A percentile compares a stretch with the other conserved stretches of the same genome.
These are phyloP conservation scores for Myathropa florea DNA, from an alignment of 2,888 invertebrate genomes.

Conservation along the genomic window DNA sequence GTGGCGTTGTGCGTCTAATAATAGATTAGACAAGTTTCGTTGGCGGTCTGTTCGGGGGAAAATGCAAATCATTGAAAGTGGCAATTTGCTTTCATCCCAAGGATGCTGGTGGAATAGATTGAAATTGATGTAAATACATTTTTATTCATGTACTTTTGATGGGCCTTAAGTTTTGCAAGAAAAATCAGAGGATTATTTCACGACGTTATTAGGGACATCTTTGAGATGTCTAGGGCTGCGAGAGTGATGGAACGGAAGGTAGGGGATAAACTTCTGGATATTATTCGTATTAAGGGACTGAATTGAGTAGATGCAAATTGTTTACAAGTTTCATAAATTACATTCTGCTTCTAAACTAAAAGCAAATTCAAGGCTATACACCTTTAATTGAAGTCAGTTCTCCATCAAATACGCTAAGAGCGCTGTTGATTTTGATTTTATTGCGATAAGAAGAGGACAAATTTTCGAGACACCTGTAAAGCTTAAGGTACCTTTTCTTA, in stretches of 20 bases:
- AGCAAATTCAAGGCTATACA: no score
- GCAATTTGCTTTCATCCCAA: conserved; percentile 10
- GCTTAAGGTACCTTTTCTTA: no score
- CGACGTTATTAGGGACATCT: not conserved
- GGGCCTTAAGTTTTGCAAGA: not conserved
- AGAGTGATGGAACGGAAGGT: not conserved
- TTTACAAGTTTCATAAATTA: no score
- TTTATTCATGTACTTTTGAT: not conserved
- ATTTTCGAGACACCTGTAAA: no score
- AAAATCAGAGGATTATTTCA: not conserved
- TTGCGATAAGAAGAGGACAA: no score
- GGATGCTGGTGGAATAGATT: not conserved
- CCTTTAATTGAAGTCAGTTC: no score
- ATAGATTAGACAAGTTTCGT: not conserved
- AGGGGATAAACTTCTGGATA: not conserved
- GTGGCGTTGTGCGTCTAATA: not conserved
- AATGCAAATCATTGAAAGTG: conserved; percentile 26
- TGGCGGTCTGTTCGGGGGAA: not conserved
- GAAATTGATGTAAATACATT: not conserved
- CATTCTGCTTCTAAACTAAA: no score
- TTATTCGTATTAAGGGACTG: not conserved
- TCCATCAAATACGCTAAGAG: no score
- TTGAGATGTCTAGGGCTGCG: not conserved
- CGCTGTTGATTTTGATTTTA: no score
- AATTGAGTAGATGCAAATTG: not conserved